These are phyloP conservation scores for Anableps anableps DNA, from an alignment of 2,797 vertebrate species.

Conservation along the genomic window DNA sequence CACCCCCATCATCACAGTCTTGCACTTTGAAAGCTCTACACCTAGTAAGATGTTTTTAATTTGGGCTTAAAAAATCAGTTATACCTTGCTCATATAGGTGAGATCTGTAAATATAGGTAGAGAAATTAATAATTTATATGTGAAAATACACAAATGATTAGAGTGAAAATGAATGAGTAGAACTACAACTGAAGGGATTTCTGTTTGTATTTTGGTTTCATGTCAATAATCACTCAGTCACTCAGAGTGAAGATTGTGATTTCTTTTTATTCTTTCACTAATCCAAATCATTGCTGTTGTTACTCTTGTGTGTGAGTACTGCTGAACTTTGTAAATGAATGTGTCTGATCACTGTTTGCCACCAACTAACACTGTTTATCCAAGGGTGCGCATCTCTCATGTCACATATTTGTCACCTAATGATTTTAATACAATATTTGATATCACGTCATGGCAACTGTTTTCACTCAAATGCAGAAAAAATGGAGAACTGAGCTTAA, in stretches of 20 bases:
- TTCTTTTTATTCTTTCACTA: conserved; percentile 67
- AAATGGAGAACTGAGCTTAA: background rate
- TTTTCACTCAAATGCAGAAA: conserved; percentile 19
- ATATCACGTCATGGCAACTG: conserved; percentile 28
- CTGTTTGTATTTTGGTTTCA: conserved; percentile 59
- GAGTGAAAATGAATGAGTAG: conserved; percentile 36
- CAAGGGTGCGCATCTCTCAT: conserved; percentile 12
- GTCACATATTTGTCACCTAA: conserved; percentile 26
- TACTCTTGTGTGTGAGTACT: conserved; percentile 30
- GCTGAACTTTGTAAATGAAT: conserved; percentile 34
- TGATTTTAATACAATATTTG: conserved; percentile 55
- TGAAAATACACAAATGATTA: conserved; percentile 41
- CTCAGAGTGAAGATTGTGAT: conserved; percentile 70
- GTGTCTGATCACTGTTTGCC: conserved; percentile 44
- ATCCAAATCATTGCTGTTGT: conserved; percentile 59
- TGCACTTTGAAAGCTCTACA: conserved; percentile 67
- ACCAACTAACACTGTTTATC: conserved; percentile 40
- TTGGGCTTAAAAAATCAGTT: conserved; percentile 15
- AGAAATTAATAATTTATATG: conserved; percentile 50
- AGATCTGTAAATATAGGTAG: conserved; percentile 56
- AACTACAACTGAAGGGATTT: conserved; percentile 59
- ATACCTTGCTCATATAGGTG: conserved; percentile 24
- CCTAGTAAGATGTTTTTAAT: conserved; percentile 35
- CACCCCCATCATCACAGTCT: conserved; percentile 38
- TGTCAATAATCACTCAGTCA: conserved; percentile 50